phyloP scores from a whole-genome alignment of 2,888 invertebrate genomes.

The Caenorhabditis panamensis region DNA sequence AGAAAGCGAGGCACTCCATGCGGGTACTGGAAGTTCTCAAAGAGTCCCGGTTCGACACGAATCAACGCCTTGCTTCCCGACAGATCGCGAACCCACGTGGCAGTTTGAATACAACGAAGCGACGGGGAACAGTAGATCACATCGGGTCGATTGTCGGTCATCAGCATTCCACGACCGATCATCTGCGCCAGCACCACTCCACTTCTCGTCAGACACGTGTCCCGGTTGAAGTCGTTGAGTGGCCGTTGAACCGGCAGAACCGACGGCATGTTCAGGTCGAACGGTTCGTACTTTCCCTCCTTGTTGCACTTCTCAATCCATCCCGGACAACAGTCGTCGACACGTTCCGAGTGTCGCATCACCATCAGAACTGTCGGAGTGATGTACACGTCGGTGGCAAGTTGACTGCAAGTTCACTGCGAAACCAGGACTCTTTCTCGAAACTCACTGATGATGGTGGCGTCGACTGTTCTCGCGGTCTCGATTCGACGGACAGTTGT shows the following conservation, averaged over 20 bases:
- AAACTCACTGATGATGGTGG: slow-evolving; percentile 16
- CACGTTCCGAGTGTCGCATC: slow-evolving; percentile 70
- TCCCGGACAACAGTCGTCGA: slow-evolving; percentile 67
- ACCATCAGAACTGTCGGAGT: slow-evolving; percentile 60
- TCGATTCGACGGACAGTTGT: slow-evolving; percentile 56
- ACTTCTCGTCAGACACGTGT: slow-evolving; percentile 71
- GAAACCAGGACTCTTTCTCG: no score
- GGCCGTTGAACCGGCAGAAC: slow-evolving; percentile 67
- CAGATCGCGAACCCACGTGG: slow-evolving; percentile 59
- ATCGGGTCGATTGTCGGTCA: slow-evolving; percentile 66
- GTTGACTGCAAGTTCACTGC: slow-evolving; percentile 7
- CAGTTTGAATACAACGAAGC: slow-evolving; percentile 76
- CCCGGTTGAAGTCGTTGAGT: slow-evolving; percentile 63
- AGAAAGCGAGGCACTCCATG: slow-evolving; percentile 54
- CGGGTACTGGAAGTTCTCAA: slow-evolving; percentile 72
- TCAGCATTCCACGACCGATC: slow-evolving; percentile 67
- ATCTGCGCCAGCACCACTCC: slow-evolving; percentile 71
- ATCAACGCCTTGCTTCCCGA: slow-evolving; percentile 55
- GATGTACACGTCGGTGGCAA: slow-evolving; percentile 31
- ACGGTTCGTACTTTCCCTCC: slow-evolving; percentile 57
- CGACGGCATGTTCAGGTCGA: slow-evolving; percentile 68
- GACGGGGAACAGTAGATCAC: slow-evolving; percentile 75
- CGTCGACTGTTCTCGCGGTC: slow-evolving; percentile 20
- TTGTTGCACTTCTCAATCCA: slow-evolving; percentile 61
- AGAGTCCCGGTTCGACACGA: slow-evolving; percentile 73